Evolutionary conservation across 2,797 vertebrate species (phyloP).

Genomic region (Oreochromis grahami): DNA sequence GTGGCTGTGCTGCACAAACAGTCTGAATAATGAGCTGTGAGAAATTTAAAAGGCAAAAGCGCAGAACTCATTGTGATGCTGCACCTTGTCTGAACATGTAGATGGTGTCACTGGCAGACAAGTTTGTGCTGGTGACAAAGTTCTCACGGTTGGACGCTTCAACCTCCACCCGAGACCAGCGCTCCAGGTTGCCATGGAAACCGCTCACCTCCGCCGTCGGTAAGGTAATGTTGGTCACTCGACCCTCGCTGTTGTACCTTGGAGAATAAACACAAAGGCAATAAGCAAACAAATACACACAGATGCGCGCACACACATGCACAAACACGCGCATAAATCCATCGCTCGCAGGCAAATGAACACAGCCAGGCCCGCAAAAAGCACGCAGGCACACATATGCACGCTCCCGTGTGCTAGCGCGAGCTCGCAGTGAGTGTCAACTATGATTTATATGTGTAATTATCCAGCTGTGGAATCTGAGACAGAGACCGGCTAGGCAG

Average conservation of each 20-base stretch:
- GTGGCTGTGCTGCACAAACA: background rate
- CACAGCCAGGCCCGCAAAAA: background rate
- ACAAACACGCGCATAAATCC: background rate
- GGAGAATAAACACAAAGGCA: background rate
- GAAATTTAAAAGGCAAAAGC: background rate
- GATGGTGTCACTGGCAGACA: conserved; percentile 91
- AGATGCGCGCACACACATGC: no score
- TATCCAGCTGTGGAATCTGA: conserved; percentile 67
- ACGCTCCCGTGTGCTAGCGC: conserved; percentile 9
- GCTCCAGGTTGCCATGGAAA: conserved; percentile 91
- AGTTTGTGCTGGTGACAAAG: conserved; percentile 90
- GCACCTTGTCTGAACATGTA: conserved; percentile 93
- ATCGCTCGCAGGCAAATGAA: background rate
- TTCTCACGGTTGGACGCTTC: conserved; percentile 90
- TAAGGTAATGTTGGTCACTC: conserved; percentile 91
- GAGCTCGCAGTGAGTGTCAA: conserved; percentile 52
- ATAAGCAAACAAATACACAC: background rate
- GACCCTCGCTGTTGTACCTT: conserved; percentile 90
- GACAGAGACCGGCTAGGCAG: conserved; percentile 36
- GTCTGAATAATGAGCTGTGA: background rate
- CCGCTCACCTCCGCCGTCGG: conserved; percentile 93
- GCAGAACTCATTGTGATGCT: background rate
- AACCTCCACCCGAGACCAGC: conserved; percentile 86
- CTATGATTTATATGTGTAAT: conserved; percentile 75
- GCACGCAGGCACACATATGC: background rate